These are phyloP conservation scores for Hydrolagus colliei DNA, from an alignment of 2,797 vertebrate genomes.

Conservation along the genomic window DNA sequence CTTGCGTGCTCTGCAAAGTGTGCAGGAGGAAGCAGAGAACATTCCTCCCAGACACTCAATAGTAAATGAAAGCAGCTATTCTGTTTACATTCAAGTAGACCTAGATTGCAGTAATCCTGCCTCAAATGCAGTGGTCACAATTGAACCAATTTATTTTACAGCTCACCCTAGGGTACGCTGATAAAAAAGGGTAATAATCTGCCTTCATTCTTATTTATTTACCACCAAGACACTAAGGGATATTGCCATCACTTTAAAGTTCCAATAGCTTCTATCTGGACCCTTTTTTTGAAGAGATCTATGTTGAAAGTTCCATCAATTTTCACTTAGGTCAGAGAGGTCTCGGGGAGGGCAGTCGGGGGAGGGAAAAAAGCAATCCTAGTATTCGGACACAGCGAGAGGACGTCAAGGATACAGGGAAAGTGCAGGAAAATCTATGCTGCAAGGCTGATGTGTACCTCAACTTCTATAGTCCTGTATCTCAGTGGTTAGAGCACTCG, in stretches of 20 bases:
- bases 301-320: background rate
- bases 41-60: conserved; percentile 44
- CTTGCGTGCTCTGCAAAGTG: conserved; percentile 38
- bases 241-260: conserved; percentile 4
- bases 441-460: too few relatives aligned
- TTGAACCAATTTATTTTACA: conserved; percentile 47
- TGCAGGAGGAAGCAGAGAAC: conserved; percentile 35
- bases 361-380: too few relatives aligned
- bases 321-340: background rate
- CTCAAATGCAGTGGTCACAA: conserved; percentile 46
- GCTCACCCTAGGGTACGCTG: conserved; percentile 41
- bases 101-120: conserved; percentile 46
- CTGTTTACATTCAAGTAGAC: conserved; percentile 45
- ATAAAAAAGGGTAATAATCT: conserved; percentile 49
- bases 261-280: background rate
- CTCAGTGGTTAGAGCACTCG: too few relatives aligned
- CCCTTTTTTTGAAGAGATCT: background rate
- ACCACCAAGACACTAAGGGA: background rate
- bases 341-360: too few relatives aligned
- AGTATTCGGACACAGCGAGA: too few relatives aligned
- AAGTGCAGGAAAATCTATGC: too few relatives aligned
- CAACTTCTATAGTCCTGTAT: too few relatives aligned
- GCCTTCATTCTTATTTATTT: conserved; percentile 48
- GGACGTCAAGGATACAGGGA: too few relatives aligned
- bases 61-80: conserved; percentile 49